Conservation (phyloP, 2,888 invertebrate genomes). For the Salpingus planirostris region DNA sequence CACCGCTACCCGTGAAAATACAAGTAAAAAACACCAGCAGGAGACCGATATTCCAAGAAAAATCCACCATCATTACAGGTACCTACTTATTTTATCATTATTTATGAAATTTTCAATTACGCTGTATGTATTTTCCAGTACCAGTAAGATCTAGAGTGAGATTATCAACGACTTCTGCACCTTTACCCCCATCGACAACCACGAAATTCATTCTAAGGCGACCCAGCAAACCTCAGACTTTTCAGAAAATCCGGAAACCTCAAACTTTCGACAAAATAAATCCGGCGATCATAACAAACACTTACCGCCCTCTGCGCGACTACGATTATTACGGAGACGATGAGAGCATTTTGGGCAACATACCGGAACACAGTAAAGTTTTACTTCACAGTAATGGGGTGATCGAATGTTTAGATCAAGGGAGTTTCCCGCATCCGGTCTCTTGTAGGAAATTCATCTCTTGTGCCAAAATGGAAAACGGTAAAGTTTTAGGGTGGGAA, state of each 20-base stretch:
- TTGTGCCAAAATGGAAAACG: constrained; percentile 75
- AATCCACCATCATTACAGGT: no score
- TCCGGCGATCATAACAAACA: constrained; percentile 15
- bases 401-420: constrained; percentile 79
- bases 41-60: no score
- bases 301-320: constrained; percentile 17
- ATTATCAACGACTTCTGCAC: constrained; percentile 14
- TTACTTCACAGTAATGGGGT: constrained; percentile 58
- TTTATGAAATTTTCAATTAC: no score
- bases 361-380: constrained; percentile 51
- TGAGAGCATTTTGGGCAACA: constrained; percentile 48
- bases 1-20: constrained; percentile 18
- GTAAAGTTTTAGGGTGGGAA: constrained; percentile 73
- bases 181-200: constrained; percentile 13
- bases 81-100: no score
- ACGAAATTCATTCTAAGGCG: constrained; percentile 8
- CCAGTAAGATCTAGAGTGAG: constrained; percentile 8
- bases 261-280: constrained; percentile 33
- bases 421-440: constrained; percentile 84
- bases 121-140: constrained; percentile 6
- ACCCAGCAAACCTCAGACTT: no score
- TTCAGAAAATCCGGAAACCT: no score
- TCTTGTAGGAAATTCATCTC: constrained; percentile 89
- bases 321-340: constrained; percentile 67
- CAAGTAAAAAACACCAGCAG: constrained; percentile 1